phyloP scores from a whole-genome alignment of 2,797 vertebrate species.

The Myotis planiceps region DNA sequence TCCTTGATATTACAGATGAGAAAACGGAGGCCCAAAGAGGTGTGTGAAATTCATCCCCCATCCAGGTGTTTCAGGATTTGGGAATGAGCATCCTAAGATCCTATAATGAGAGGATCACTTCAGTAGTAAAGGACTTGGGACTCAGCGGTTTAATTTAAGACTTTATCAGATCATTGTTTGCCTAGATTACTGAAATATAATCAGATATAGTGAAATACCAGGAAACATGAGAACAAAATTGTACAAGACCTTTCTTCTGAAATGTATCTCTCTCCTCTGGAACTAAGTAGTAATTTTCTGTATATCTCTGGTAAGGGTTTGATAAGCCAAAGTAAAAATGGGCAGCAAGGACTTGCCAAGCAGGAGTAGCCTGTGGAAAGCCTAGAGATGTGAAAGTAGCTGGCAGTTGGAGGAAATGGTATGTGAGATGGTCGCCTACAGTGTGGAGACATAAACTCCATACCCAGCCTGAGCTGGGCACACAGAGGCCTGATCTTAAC shows the following conservation, averaged over 20 bases:
- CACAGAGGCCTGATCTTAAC: neutral
- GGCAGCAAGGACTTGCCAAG: neutral
- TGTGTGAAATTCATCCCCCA: neutral
- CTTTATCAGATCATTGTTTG: neutral
- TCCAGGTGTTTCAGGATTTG: neutral
- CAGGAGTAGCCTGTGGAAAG: neutral
- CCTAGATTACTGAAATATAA: neutral
- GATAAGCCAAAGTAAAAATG: neutral
- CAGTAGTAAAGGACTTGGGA: neutral
- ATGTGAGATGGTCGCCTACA: neutral
- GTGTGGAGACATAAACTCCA: rapidly evolving
- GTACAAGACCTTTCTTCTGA: neutral
- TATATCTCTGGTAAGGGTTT: neutral
- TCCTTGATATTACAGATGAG: neutral
- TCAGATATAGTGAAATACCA: neutral
- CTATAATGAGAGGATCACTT: neutral
- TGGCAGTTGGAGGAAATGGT: neutral
- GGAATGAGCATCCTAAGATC: neutral
- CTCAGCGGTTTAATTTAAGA: neutral
- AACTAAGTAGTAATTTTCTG: neutral
- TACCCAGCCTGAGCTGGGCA: no score
- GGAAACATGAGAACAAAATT: neutral
- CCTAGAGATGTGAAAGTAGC: neutral
- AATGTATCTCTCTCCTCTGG: neutral
- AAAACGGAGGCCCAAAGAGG: neutral